Base-by-base conservation (phyloP, 2,797 vertebrate species). In the Austrolebias charrua region DNA sequence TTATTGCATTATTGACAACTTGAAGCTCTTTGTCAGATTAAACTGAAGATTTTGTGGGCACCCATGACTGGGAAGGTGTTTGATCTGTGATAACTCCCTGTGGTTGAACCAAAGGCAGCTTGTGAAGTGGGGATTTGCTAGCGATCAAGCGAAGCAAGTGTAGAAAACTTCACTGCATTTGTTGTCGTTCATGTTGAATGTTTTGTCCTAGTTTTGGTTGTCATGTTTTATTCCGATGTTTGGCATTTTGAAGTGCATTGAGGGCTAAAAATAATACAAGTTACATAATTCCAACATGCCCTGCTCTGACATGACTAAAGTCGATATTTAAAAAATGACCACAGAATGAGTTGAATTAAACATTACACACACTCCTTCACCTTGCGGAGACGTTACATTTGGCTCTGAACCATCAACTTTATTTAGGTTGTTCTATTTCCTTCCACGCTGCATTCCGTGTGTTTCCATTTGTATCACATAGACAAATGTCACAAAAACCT, bases 261-360 rank as follows among this genome's bases (percentile, higher is more conserved):
- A 56, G 31, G 20, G 29, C 8, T 55, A 20, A 55, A 58, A 13
- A 19, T 18, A 6, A n/a, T 12, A 48, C 13, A 38, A 29, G 19
- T 28, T 47, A 42, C 19, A 63, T 11, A 49, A 18, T 11, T 46
- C 0, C 6, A 13, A 7, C 53, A 9, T 28, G 16, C 24, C 66
- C 12, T 18, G 11, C 35, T 55, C 9, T 5, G 0, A 12, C 10
- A n/a, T 56, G 55, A 48, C 18, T 56, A 29, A 12, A 55, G 55
- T 60, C 16, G 15, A 12, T 60, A 66, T 7, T 13, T 12, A 40
- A 40, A 40, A 40, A 40, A 12, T 64, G 52, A 76, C 71, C 77
- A 78, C 74, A 66, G 54, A 59, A 65, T 68, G 58, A 75, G 66
- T 64, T 78, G 63, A 55, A 68, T 82, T 18, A 66, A 70, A 73